These are phyloP conservation scores for Tympanoctomys barrerae DNA, from an alignment of 2,797 vertebrate genomes.

Conservation along the genomic window DNA sequence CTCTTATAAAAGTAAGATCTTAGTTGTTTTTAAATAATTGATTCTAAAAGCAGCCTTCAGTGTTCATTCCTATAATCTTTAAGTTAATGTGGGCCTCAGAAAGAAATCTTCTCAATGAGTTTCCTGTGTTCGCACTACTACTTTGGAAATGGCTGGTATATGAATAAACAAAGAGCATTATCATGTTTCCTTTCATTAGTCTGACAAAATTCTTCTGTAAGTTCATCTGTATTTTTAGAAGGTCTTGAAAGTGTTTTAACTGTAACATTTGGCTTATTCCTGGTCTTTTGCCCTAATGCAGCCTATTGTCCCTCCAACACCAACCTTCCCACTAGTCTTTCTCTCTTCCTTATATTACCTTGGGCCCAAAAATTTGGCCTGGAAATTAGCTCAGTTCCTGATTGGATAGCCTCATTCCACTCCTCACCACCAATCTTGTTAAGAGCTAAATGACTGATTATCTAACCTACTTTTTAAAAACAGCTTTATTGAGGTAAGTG, in stretches of 20 bases:
- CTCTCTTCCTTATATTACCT: too few species aligned
- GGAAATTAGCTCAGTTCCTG: constrained; percentile 27
- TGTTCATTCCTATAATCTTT: constrained; percentile 42
- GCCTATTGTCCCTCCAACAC: neutral
- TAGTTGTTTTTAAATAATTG: constrained; percentile 52
- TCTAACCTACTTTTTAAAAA: constrained; percentile 43
- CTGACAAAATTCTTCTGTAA: constrained; percentile 45
- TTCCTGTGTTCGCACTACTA: neutral
- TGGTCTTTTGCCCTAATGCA: constrained; percentile 40
- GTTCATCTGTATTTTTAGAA: constrained; percentile 37
- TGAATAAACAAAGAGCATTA: constrained; percentile 49
- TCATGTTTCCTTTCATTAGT: constrained; percentile 19
- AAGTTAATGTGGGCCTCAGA: neutral
- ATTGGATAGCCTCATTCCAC: constrained; percentile 3
- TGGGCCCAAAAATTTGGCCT: constrained; percentile 9
- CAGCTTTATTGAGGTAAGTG: constrained; percentile 56
- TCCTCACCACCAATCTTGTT: neutral
- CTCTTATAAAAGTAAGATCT: constrained; percentile 36
- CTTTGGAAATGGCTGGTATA: constrained; percentile 59
- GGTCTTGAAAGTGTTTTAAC: constrained; percentile 37
- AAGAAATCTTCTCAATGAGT: constrained; percentile 18
- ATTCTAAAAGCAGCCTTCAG: constrained; percentile 61
- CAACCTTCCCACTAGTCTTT: neutral
- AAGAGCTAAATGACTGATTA: constrained; percentile 9
- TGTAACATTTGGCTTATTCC: constrained; percentile 25